These are phyloP conservation scores for Ormyrus thymus DNA, from an alignment of 2,888 invertebrate genomes.

Conservation along the genomic window DNA sequence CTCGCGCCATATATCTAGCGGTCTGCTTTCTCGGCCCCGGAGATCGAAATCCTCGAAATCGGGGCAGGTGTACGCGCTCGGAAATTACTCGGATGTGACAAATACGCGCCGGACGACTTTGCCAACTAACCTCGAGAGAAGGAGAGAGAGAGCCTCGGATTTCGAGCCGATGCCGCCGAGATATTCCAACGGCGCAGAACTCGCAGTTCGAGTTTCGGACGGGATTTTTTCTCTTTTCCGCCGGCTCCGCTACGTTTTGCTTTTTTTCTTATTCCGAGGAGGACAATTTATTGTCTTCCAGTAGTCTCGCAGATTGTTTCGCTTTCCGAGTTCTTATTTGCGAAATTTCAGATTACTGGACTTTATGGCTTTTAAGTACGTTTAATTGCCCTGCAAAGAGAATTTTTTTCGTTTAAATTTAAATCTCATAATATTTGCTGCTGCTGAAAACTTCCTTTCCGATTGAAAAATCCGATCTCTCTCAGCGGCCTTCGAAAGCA, in stretches of 20 bases:
- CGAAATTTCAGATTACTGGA: too few relatives aligned
- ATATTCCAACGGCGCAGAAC: constrained; percentile 30
- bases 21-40: constrained; percentile 51
- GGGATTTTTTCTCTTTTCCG: background rate
- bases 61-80: constrained; percentile 68
- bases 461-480: too few relatives aligned
- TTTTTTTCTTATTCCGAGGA: background rate
- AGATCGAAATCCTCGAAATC: constrained; percentile 54
- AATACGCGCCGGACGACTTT: constrained; percentile 67
- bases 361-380: too few relatives aligned
- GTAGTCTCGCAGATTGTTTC: too few relatives aligned
- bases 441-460: too few relatives aligned
- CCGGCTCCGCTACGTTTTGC: background rate
- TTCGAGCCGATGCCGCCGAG: constrained; percentile 26
- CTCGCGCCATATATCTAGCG: constrained; percentile 44
- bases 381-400: too few relatives aligned
- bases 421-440: too few relatives aligned
- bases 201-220: constrained; percentile 17
- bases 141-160: constrained; percentile 4
- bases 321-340: too few relatives aligned
- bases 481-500: too few relatives aligned
- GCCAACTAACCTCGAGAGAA: constrained; percentile 25
- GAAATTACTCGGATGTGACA: constrained; percentile 73
- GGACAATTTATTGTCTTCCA: too few relatives aligned
- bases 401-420: too few relatives aligned